Evolutionary conservation across 2,797 vertebrate species (phyloP).

Genomic region (Zenarchopterus dispar): DNA sequence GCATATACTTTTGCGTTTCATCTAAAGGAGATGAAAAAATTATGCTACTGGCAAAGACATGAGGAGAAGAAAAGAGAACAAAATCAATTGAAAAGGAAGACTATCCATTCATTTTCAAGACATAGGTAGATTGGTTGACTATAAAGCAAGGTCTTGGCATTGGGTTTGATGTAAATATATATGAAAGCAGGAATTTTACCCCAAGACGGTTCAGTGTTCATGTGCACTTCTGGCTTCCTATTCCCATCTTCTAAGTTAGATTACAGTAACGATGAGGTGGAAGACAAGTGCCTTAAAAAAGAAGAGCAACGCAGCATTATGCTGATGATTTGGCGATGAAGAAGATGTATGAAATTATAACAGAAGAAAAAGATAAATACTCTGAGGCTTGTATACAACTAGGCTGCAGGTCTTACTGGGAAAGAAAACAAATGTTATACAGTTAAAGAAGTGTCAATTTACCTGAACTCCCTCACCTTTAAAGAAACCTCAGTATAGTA

Average conservation of each 20-base stretch:
- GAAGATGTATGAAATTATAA: constrained; percentile 38
- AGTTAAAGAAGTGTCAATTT: constrained; percentile 18
- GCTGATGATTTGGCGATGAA: constrained; percentile 62
- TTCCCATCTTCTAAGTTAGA: constrained; percentile 49
- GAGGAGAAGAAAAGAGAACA: constrained; percentile 16
- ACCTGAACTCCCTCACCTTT: too few relatives aligned
- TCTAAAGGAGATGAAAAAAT: constrained; percentile 34
- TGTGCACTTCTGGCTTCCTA: constrained; percentile 11
- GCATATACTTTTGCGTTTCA: constrained; percentile 59
- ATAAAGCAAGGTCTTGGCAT: constrained; percentile 21
- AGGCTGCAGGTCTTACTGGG: constrained; percentile 11
- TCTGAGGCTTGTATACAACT: background rate
- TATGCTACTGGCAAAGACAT: constrained; percentile 45
- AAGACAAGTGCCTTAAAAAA: constrained; percentile 32
- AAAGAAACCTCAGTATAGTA: too few relatives aligned
- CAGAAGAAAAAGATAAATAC: constrained; percentile 11
- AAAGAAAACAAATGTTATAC: constrained; percentile 25
- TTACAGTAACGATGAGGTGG: constrained; percentile 56
- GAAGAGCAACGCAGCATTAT: constrained; percentile 26
- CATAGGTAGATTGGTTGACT: constrained; percentile 27
- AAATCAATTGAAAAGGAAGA: constrained; percentile 46
- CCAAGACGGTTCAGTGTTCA: constrained; percentile 8
- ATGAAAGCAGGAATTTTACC: constrained; percentile 51
- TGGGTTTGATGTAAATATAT: constrained; percentile 62
- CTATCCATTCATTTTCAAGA: constrained; percentile 50